Percentiles rank a stretch among this genome's conserved stretches.
Evolutionary conservation across 2,888 invertebrate genomes (phyloP).

Genomic region (Athalia rosae): DNA sequence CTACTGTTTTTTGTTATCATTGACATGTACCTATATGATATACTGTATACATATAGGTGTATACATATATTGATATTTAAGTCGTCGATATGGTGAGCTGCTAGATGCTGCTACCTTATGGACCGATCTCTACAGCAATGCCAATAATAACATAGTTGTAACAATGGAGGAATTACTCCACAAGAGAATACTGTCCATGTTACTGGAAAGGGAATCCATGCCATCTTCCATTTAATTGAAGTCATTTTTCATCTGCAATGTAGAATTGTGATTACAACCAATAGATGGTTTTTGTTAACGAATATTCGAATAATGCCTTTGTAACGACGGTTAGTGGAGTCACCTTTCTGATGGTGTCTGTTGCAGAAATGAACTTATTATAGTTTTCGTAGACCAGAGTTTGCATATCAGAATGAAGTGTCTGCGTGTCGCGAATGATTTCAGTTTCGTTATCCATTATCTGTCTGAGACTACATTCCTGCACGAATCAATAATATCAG

Average conservation of each 20-base stretch:
- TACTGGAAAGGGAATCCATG: slow-evolving; percentile 94
- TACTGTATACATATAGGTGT: too few relatives aligned
- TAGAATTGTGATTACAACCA: too few relatives aligned
- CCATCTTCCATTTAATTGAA: slow-evolving; percentile 99
- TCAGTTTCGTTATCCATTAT: slow-evolving; percentile 96
- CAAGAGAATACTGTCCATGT: slow-evolving; percentile 95
- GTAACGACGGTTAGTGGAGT: slow-evolving; percentile 24
- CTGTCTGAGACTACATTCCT: slow-evolving; percentile 90
- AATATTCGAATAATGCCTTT: too few relatives aligned
- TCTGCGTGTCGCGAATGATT: slow-evolving; percentile 92
- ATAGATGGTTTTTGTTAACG: too few relatives aligned
- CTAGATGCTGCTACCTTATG: too few relatives aligned
- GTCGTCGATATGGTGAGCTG: too few relatives aligned
- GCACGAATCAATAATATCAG: slow-evolving; percentile 28
- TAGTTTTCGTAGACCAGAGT: slow-evolving; percentile 99
- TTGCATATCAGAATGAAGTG: slow-evolving; percentile 99
- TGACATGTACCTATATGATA: too few relatives aligned
- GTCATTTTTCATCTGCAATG: slow-evolving; percentile 92
- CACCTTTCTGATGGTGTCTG: slow-evolving; percentile 91
- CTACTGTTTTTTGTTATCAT: too few relatives aligned
- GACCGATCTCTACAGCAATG: too few relatives aligned
- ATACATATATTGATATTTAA: too few relatives aligned
- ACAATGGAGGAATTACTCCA: too few relatives aligned
- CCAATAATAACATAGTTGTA: too few relatives aligned
- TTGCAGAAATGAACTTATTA: slow-evolving; percentile 99